A percentile compares a stretch with the other conserved stretches of the same genome.
phyloP scores from a whole-genome alignment of 2,888 invertebrate genomes.

The Calameuta idolon region DNA sequence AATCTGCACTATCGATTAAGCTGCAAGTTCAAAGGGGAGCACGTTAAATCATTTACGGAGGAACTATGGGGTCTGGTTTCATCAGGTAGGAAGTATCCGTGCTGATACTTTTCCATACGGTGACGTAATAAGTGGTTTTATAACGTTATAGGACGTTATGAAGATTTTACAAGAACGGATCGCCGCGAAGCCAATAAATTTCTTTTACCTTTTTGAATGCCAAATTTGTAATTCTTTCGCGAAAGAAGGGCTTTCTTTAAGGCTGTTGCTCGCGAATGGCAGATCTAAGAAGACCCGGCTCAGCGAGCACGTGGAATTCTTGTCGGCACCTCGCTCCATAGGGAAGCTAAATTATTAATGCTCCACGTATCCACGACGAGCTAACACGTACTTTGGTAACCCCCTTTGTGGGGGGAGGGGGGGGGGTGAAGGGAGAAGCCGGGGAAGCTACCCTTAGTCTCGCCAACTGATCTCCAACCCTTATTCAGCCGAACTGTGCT shows the following conservation, averaged over 20 bases:
- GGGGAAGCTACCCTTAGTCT: background rate
- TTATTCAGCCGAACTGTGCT: background rate
- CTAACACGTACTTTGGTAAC: constrained; percentile 23
- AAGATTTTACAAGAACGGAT: constrained; percentile 18
- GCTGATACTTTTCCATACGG: background rate
- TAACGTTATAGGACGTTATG: constrained; percentile 8
- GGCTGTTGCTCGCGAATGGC: background rate
- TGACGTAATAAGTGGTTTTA: background rate
- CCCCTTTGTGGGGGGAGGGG: background rate
- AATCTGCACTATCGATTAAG: background rate
- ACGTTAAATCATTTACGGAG: background rate
- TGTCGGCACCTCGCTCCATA: background rate
- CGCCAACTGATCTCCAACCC: background rate
- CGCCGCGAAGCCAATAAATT: constrained; percentile 22
- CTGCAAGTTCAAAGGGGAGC: background rate
- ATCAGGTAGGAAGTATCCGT: background rate
- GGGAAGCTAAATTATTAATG: constrained; percentile 25
- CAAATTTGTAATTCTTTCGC: constrained; percentile 24
- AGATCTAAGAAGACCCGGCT: background rate
- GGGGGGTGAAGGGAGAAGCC: background rate
- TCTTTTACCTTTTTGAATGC: constrained; percentile 20
- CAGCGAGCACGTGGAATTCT: background rate
- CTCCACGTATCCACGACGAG: constrained; percentile 18
- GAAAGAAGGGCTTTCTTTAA: constrained; percentile 6
- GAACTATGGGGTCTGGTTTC: background rate